Evolutionary conservation across 2,797 vertebrate species (phyloP).

Genomic region (Micrastur ruficollis): DNA sequence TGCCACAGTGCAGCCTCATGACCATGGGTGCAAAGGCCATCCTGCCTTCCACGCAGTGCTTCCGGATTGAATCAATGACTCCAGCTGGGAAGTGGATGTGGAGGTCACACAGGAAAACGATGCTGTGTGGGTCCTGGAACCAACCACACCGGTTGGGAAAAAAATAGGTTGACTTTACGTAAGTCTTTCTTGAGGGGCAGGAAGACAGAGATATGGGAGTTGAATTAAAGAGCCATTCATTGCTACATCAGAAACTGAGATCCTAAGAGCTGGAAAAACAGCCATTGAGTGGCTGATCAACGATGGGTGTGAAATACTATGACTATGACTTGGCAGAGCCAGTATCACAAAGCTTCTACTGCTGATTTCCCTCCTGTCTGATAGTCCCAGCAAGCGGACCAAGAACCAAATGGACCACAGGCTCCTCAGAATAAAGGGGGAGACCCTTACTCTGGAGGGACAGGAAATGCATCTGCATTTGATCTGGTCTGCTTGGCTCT

Average conservation of each 20-base stretch:
- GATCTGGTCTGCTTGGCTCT: not conserved
- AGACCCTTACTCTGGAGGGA: not conserved
- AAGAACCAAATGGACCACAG: not conserved
- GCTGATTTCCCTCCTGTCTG: not conserved
- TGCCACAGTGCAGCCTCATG: slow-evolving; percentile 89
- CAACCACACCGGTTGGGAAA: not conserved
- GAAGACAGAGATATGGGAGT: not conserved
- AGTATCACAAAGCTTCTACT: not conserved
- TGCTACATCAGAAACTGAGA: not conserved
- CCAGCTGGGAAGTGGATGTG: slow-evolving; percentile 90
- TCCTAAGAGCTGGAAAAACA: not conserved
- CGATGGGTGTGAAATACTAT: not conserved
- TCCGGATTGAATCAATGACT: slow-evolving; percentile 88
- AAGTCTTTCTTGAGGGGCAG: not conserved
- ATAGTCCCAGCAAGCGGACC: not conserved
- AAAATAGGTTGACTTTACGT: not conserved
- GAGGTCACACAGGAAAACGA: slow-evolving; percentile 94
- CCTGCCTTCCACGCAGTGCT: slow-evolving; percentile 90
- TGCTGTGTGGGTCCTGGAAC: slow-evolving; percentile 89
- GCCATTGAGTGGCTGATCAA: not conserved
- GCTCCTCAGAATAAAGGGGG: not conserved
- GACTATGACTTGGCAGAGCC: not conserved
- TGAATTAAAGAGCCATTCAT: not conserved
- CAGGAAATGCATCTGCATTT: not conserved
- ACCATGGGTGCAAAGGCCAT: slow-evolving; percentile 94